Evolutionary conservation across 2,888 invertebrate species (phyloP), one percentile per base, ranked within the genome.

Genomic region (Baronia brevicornis): DNA sequence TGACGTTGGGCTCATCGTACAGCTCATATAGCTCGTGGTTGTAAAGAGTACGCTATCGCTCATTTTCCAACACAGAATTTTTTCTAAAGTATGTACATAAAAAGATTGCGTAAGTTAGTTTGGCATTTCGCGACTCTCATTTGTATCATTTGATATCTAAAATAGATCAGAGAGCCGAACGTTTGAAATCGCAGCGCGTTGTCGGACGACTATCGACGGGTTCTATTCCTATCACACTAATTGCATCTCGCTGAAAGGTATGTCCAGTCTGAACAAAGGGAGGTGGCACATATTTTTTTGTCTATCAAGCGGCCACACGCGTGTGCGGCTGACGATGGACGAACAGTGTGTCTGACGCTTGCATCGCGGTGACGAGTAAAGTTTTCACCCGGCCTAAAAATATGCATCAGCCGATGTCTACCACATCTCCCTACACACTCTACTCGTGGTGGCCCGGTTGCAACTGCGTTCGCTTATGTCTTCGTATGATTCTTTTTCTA

Each of bases 241-340:
- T 84, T 84, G 82, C 80, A 82, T 78, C 75, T 65, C 66, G 84
- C 62, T 80, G 82, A 84, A 82, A 82, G 84, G 82, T 79, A 82
- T 80, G 82, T 80, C 82, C 82, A 82, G 74, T 57, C 61, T 65
- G 79, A 82, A 80, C 80, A 82, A 84, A 82, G 80, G 74, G 67
- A 80, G 72, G 69, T 78, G 75, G 67, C 75, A 82, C 75, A 64
- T 79, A 50, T 68, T 80, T 80, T 74, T 82, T 82, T 72, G 72
- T 75, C 53, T 68, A 74, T 70, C 65, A 52, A 64, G 57, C 66
- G 82, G 79, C 80, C 80, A 80, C 82, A 77, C 82, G 75, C 75
- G 70, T 63, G 41, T 40, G 49, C 36, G 52, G 57, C 60, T 36
- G 80, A 63, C 64, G 80, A 80, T 55, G 53, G 79, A 80, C 66